Evolutionary conservation across 2,113 vertebrate species (phyloP).

Genomic region (Corythornis madagascariensis): DNA sequence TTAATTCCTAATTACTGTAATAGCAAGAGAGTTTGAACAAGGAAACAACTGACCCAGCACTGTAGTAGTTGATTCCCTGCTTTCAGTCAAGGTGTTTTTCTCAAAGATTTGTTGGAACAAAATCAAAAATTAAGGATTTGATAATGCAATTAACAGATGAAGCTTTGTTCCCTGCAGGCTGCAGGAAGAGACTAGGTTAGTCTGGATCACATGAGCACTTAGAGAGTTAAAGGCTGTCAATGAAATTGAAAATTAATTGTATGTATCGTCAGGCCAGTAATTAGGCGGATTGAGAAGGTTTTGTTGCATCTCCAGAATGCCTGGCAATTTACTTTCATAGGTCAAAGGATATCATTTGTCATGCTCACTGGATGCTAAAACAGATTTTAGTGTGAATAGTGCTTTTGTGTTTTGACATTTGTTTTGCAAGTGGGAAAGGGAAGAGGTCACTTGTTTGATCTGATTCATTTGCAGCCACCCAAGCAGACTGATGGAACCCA

Average conservation of each 20-base stretch:
- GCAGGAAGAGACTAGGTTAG: not conserved
- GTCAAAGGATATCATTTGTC: conserved; percentile 15
- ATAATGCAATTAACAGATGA: not conserved
- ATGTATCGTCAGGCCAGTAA: not conserved
- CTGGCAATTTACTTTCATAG: not conserved
- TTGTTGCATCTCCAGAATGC: not conserved
- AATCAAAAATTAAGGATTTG: not conserved
- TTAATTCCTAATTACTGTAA: not conserved
- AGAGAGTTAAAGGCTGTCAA: not conserved
- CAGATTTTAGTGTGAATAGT: conserved; percentile 6
- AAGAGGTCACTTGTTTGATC: conserved; percentile 16
- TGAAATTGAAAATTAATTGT: conserved; percentile 20
- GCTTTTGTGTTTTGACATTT: conserved; percentile 41
- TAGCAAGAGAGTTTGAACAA: not conserved
- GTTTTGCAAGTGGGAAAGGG: not conserved
- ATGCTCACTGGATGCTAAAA: not conserved
- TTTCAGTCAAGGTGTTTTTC: not conserved
- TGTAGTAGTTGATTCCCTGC: not conserved
- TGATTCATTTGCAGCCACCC: not conserved
- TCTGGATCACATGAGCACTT: not conserved
- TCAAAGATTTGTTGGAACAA: not conserved
- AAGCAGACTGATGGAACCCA: not conserved
- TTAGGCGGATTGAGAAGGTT: not conserved
- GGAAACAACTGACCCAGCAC: not conserved
- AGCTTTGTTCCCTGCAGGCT: not conserved